A percentile compares a stretch with the other conserved stretches of the same genome.
Evolutionary conservation across 2,888 invertebrate species (phyloP).

Genomic region (Drosophila aldrichi): DNA sequence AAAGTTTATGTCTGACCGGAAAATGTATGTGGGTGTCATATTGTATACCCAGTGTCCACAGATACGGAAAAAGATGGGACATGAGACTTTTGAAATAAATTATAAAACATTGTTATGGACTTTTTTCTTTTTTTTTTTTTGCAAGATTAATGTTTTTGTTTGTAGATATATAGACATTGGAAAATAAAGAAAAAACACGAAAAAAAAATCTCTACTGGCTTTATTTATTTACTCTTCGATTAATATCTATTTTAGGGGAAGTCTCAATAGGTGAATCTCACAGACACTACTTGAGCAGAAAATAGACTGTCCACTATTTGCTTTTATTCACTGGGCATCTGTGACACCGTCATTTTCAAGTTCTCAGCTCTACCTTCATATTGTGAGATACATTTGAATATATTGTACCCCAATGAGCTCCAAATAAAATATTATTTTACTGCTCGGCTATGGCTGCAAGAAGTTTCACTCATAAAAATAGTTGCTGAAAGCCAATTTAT

Average conservation of each 20-base stretch:
- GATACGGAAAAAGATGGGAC: background rate
- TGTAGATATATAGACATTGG: too few species aligned
- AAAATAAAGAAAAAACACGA: too few species aligned
- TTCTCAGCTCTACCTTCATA: background rate
- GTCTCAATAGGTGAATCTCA: too few species aligned
- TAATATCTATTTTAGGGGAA: too few species aligned
- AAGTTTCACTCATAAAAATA: slow-evolving; percentile 19
- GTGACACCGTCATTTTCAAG: background rate
- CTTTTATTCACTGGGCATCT: background rate
- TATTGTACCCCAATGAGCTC: slow-evolving; percentile 53
- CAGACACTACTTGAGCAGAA: background rate
- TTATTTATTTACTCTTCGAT: too few species aligned
- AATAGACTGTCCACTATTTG: background rate
- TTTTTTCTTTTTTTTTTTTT: too few species aligned
- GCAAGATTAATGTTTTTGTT: background rate
- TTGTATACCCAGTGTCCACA: background rate
- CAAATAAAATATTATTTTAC: slow-evolving; percentile 57
- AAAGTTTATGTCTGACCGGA: slow-evolving; percentile 41
- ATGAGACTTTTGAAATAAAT: background rate
- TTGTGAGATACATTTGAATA: slow-evolving; percentile 18
- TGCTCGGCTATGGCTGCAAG: slow-evolving; percentile 22
- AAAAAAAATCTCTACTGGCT: too few species aligned
- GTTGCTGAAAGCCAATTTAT: slow-evolving; percentile 23
- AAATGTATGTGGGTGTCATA: slow-evolving; percentile 36
- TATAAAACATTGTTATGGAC: background rate